These are phyloP conservation scores for Taeniopygia guttata DNA, from an alignment of 2,797 vertebrate species.

Conservation along the genomic window DNA sequence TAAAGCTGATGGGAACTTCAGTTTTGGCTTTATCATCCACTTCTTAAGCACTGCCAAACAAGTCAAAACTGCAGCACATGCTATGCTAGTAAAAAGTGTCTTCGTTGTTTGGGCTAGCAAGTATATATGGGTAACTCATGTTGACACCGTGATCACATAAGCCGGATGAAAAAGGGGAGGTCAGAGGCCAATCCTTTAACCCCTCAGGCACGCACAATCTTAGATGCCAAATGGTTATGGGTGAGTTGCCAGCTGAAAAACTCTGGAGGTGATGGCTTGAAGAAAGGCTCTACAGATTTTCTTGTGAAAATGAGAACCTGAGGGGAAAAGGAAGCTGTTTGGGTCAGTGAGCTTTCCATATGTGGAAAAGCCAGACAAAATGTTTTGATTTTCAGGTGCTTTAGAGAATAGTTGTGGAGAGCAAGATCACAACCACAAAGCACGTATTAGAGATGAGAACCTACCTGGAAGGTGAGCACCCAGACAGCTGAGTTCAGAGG, in stretches of 20 bases:
- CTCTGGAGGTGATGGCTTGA: background rate
- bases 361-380: background rate
- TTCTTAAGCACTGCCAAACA: background rate
- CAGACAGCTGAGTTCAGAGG: background rate
- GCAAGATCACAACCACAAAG: background rate
- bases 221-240: background rate
- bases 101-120: background rate
- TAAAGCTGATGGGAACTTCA: background rate
- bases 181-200: background rate
- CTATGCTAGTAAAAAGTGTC: background rate
- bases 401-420: background rate
- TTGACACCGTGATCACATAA: background rate
- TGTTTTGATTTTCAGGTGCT: background rate
- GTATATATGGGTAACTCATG: background rate
- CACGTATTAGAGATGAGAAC: background rate
- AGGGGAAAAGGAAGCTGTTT: background rate
- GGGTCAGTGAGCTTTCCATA: background rate
- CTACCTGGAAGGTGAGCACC: background rate
- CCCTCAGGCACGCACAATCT: background rate
- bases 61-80: background rate
- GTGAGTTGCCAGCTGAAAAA: slow-evolving; percentile 8
- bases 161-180: background rate
- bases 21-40: background rate
- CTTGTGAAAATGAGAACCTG: background rate
- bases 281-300: background rate